phyloP scores from a whole-genome alignment of 1,140 invertebrate species.

The Sinonovacula constricta region DNA sequence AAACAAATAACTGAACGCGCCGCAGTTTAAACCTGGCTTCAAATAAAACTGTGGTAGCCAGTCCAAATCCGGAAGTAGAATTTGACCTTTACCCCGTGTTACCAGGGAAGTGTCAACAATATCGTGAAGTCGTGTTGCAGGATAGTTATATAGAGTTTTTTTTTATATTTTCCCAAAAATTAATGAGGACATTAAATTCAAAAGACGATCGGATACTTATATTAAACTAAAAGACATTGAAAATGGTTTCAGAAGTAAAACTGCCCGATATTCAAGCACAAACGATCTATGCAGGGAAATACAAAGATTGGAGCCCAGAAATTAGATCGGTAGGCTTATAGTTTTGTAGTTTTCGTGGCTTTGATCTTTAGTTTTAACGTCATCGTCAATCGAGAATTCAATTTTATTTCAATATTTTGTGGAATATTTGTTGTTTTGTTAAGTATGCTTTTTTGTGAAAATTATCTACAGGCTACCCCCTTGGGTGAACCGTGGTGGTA shows the following conservation, averaged over 20 bases:
- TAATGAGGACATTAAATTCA: neutral
- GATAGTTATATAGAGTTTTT: slow-evolving; percentile 8
- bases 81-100: slow-evolving; percentile 47
- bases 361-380: neutral
- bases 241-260: slow-evolving; percentile 55
- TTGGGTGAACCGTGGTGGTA: too few species aligned
- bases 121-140: neutral
- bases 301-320: slow-evolving; percentile 72
- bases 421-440: neutral
- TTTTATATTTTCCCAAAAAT: neutral
- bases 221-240: slow-evolving; percentile 16
- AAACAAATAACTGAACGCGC: too few species aligned
- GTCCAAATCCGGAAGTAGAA: slow-evolving; percentile 35
- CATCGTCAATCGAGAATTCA: neutral
- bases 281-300: slow-evolving; percentile 81
- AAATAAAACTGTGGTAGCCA: too few species aligned
- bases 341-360: neutral
- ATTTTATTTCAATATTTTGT: neutral
- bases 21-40: too few species aligned
- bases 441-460: neutral
- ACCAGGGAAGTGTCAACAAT: slow-evolving; percentile 58
- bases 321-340: slow-evolving; percentile 63
- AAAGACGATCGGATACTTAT: neutral
- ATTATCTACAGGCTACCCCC: too few species aligned
- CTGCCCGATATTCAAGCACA: slow-evolving; percentile 65